Conservation (phyloP, 2,113 vertebrate genomes). For the Xenopus tropicalis region DNA sequence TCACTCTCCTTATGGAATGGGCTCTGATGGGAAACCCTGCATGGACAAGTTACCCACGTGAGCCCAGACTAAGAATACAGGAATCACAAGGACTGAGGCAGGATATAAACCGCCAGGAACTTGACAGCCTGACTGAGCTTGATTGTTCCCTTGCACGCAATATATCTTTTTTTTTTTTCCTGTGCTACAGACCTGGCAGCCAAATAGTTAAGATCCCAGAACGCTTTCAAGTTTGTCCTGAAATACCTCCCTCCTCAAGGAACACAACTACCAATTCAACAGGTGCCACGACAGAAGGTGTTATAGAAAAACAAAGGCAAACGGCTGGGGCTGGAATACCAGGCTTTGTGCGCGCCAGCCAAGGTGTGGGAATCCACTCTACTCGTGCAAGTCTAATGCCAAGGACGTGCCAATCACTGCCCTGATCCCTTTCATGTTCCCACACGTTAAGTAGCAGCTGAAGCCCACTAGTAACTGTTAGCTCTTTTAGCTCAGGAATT, state of each 20-base stretch:
- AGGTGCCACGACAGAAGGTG: constrained; percentile 3
- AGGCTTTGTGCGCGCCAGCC: neutral
- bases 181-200: neutral
- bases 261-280: neutral
- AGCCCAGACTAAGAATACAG: neutral
- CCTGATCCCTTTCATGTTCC: neutral
- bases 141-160: neutral
- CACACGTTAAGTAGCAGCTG: neutral
- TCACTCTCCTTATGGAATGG: too few species aligned
- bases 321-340: neutral
- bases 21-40: too few species aligned
- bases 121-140: neutral
- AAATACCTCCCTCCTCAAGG: neutral
- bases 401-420: neutral
- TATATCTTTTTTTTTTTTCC: neutral
- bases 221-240: neutral
- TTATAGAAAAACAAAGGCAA: neutral
- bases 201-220: neutral
- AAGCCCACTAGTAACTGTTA: neutral
- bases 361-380: neutral
- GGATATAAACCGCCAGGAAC: neutral
- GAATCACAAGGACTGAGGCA: neutral
- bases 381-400: neutral
- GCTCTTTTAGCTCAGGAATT: neutral
- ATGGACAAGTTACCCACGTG: neutral